Percentiles rank a stretch among this genome's conserved stretches.
Conservation (phyloP, 2,797 vertebrate species). For the Graptemys geographica region DNA sequence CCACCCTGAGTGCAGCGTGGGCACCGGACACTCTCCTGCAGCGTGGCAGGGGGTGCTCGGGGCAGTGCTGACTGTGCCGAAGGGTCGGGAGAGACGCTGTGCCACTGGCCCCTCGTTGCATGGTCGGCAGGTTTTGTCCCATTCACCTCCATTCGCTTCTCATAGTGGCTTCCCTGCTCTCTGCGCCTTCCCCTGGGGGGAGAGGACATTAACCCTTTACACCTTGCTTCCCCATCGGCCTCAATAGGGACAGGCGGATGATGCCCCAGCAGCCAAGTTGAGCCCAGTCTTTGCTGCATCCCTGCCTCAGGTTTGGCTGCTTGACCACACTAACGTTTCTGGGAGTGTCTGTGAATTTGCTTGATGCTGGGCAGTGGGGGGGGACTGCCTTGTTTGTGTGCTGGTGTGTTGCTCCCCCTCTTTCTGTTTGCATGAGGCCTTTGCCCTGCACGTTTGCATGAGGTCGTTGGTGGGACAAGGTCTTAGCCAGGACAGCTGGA, state of each 20-base stretch:
- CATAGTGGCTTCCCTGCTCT: rapidly evolving
- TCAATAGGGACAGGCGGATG: constrained; percentile 85
- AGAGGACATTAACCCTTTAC: constrained; percentile 57
- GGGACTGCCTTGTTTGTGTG: not conserved
- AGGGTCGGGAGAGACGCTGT: too few relatives aligned
- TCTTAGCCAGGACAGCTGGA: too few relatives aligned
- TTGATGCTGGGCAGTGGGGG: rapidly evolving
- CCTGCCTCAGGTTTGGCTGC: constrained; percentile 83
- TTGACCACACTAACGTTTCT: not conserved
- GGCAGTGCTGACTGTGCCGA: not conserved
- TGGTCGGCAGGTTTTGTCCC: not conserved
- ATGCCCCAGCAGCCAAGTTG: constrained; percentile 82
- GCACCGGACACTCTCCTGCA: too few relatives aligned
- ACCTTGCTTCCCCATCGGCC: constrained; percentile 66
- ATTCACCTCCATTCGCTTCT: rapidly evolving
- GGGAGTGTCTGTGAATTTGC: not conserved
- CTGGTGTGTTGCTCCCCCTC: not conserved
- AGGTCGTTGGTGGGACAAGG: too few relatives aligned
- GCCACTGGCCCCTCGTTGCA: too few relatives aligned
- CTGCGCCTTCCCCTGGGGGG: not conserved
- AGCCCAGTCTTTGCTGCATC: constrained; percentile 81
- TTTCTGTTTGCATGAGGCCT: not conserved
- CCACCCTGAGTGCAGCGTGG: too few relatives aligned
- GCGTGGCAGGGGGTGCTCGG: too few relatives aligned
- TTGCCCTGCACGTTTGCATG: not conserved